These are phyloP conservation scores for Cetonia aurata DNA, from an alignment of 2,888 invertebrate species.

Conservation along the genomic window DNA sequence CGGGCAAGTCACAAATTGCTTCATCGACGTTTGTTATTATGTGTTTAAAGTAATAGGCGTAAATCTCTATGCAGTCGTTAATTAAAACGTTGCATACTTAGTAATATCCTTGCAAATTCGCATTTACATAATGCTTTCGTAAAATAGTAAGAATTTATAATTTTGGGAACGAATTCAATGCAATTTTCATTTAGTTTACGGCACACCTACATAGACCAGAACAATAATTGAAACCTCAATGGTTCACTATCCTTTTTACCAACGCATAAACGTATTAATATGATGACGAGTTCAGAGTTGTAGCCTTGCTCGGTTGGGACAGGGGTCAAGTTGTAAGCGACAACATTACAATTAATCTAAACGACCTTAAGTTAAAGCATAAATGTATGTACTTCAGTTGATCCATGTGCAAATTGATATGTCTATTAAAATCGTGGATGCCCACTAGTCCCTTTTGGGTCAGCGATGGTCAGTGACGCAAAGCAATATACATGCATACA, in stretches of 20 bases:
- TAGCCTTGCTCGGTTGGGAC: slow-evolving; percentile 17
- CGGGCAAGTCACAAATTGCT: no score
- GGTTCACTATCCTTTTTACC: neutral
- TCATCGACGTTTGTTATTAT: no score
- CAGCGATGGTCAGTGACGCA: no score
- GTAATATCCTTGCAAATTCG: no score
- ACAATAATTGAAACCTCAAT: no score
- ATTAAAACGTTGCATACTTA: no score
- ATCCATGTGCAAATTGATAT: slow-evolving; percentile 8
- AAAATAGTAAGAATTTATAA: no score
- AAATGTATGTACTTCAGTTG: neutral
- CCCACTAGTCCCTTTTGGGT: no score
- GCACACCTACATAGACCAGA: neutral
- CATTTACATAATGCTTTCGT: no score
- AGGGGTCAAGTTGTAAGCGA: slow-evolving; percentile 32
- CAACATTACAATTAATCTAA: slow-evolving; percentile 37
- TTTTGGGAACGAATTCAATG: neutral
- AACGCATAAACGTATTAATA: slow-evolving; percentile 5
- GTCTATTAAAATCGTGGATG: neutral
- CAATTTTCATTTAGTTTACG: neutral
- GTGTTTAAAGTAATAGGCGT: no score
- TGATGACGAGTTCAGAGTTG: slow-evolving; percentile 6
- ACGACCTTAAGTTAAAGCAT: slow-evolving; percentile 32
- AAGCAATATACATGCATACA: no score
- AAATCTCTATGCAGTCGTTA: no score